Evolutionary conservation across 2,888 invertebrate genomes (phyloP).

Genomic region (Papilio elwesi): DNA sequence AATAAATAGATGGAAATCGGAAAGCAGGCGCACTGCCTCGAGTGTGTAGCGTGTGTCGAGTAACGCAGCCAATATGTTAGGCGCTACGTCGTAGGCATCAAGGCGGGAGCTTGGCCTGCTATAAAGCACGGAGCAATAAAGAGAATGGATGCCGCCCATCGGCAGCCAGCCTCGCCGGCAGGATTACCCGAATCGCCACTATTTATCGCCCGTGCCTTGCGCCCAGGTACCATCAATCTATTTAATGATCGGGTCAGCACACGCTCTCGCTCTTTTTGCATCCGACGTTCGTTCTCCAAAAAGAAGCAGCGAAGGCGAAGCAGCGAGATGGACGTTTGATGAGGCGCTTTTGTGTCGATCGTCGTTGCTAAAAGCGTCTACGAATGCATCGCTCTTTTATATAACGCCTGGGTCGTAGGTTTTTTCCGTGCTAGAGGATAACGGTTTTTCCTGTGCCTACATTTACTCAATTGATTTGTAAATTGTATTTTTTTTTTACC

Average conservation of each 20-base stretch:
- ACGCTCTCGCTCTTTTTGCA: conserved; percentile 79
- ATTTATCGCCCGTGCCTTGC: conserved; percentile 83
- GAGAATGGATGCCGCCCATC: conserved; percentile 84
- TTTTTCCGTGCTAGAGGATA: conserved; percentile 36
- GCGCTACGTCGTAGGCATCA: conserved; percentile 71
- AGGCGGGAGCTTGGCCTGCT: conserved; percentile 74
- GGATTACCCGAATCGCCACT: conserved; percentile 84
- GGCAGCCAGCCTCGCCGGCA: conserved; percentile 74
- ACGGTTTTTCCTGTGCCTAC: not conserved
- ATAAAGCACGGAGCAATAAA: conserved; percentile 84
- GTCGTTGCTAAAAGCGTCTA: conserved; percentile 75
- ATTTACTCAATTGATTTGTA: too few relatives aligned
- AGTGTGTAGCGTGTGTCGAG: conserved; percentile 48
- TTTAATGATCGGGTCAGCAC: conserved; percentile 85
- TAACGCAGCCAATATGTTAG: conserved; percentile 72
- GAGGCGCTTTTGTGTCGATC: conserved; percentile 81
- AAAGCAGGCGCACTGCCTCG: conserved; percentile 34
- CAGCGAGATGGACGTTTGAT: conserved; percentile 82
- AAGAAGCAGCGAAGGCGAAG: conserved; percentile 67
- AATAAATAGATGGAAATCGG: conserved; percentile 11
- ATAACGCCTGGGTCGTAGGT: conserved; percentile 43
- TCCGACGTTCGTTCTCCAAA: conserved; percentile 67
- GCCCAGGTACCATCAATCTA: conserved; percentile 84
- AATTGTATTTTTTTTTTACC: too few relatives aligned
- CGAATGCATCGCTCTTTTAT: conserved; percentile 67